Conservation (phyloP, 2,888 invertebrate species). For the Copidosoma aretas region DNA sequence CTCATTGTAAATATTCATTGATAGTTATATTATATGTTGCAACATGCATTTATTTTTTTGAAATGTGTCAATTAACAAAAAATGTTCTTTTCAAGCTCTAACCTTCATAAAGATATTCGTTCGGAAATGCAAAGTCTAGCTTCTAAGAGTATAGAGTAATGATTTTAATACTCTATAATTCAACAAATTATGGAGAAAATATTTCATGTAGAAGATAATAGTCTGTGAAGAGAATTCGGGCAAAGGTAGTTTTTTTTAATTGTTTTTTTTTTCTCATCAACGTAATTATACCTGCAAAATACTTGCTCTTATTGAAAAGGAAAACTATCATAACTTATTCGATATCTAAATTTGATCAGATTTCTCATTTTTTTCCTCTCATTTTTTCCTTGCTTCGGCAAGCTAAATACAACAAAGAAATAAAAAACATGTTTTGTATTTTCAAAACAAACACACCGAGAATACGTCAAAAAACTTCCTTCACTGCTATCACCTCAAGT, state of each 20-base stretch:
- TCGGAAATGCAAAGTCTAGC: no score
- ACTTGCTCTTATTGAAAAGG: constrained; percentile 19
- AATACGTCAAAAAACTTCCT: constrained; percentile 10
- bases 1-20: no score
- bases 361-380: constrained; percentile 30
- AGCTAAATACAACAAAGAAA: constrained; percentile 9
- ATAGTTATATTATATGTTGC: no score
- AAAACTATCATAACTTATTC: constrained; percentile 46
- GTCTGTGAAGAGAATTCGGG: constrained; percentile 22
- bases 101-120: no score
- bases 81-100: no score
- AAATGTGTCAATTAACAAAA: no score
- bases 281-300: constrained; percentile 25
- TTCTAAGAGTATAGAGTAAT: no score
- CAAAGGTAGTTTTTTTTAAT: constrained; percentile 43
- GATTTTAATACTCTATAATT: no score
- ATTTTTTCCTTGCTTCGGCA: constrained; percentile 14
- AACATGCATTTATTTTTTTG: no score
- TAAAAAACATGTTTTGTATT: constrained; percentile 16
- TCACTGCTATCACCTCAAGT: constrained; percentile 32
- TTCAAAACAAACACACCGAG: neutral
- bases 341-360: constrained; percentile 39
- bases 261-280: constrained; percentile 3
- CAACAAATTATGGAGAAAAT: no score
- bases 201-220: constrained; percentile 1